A percentile compares a stretch with the other conserved stretches of the same genome.
Evolutionary conservation across 2,888 invertebrate species (phyloP).

Genomic region (Hetaerina titia): DNA sequence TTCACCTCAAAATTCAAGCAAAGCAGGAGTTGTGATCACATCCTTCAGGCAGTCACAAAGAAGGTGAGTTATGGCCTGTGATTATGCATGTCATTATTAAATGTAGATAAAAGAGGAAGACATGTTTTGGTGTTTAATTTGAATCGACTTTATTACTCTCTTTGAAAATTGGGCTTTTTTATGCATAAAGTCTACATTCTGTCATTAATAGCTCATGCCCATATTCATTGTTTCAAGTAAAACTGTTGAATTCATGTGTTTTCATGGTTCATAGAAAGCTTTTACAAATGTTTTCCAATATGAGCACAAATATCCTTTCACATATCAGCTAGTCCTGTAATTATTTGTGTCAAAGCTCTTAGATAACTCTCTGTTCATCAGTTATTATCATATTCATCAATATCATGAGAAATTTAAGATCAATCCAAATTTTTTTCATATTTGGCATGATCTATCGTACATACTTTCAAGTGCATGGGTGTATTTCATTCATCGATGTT

Average conservation of each 20-base stretch:
- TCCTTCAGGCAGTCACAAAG: slow-evolving; percentile 92
- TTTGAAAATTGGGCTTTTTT: slow-evolving; percentile 39
- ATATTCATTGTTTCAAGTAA: slow-evolving; percentile 19
- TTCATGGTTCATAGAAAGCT: slow-evolving; percentile 60
- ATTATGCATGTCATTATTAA: slow-evolving; percentile 7
- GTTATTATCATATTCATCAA: slow-evolving; percentile 60
- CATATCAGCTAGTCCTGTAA: slow-evolving; percentile 44
- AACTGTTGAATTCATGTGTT: slow-evolving; percentile 52
- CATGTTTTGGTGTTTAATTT: slow-evolving; percentile 50
- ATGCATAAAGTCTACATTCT: slow-evolving; percentile 16
- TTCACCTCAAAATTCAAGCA: slow-evolving; percentile 81
- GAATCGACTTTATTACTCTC: slow-evolving; percentile 23
- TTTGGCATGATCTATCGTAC: slow-evolving; percentile 61
- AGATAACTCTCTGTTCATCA: slow-evolving; percentile 55
- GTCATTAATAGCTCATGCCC: slow-evolving; percentile 51
- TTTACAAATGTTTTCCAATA: slow-evolving; percentile 40
- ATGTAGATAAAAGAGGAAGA: slow-evolving; percentile 6
- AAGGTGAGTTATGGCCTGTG: slow-evolving; percentile 80
- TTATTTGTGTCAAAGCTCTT: slow-evolving; percentile 44
- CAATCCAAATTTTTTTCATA: slow-evolving; percentile 57
- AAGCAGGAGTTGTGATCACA: slow-evolving; percentile 94
- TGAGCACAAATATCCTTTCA: slow-evolving; percentile 53
- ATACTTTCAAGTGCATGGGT: slow-evolving; percentile 62
- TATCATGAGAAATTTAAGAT: slow-evolving; percentile 55
- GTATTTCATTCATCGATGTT: slow-evolving; percentile 56